A percentile compares a stretch with the other conserved stretches of the same genome.
These are phyloP conservation scores for Lingula anatina DNA, from an alignment of 2,888 invertebrate genomes.

Conservation along the genomic window DNA sequence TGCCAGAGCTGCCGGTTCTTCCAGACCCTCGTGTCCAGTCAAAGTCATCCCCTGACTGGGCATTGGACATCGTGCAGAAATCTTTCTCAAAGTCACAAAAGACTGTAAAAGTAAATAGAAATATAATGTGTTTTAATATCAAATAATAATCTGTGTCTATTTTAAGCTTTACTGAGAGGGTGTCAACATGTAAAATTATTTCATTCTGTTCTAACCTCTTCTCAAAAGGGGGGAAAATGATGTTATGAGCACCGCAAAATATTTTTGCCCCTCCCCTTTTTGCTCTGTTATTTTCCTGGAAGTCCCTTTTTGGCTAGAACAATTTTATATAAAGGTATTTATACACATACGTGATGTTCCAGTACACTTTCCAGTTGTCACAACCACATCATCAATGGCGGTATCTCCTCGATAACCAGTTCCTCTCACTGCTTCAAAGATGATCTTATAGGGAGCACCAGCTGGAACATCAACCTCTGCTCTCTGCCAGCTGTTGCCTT, in stretches of 20 bases:
- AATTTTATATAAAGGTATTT: no score
- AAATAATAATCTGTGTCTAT: no score
- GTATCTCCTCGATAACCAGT: conserved; percentile 28
- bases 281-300: no score
- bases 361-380: conserved; percentile 25
- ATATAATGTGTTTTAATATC: no score
- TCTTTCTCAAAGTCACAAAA: conserved; percentile 35
- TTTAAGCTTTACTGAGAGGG: no score
- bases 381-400: conserved; percentile 37
- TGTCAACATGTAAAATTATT: no score
- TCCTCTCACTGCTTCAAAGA: conserved; percentile 36
- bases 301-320: no score
- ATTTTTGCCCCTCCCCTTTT: no score
- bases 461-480: conserved; percentile 18
- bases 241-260: no score
- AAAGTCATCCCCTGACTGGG: conserved; percentile 25
- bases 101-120: conserved; percentile 12
- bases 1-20: conserved; percentile 23
- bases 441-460: conserved; percentile 20
- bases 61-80: conserved; percentile 33
- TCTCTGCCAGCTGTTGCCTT: conserved; percentile 28
- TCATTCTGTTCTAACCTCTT: no score
- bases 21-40: conserved; percentile 35
- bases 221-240: no score
- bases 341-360: no score